Percentiles rank a stretch among this genome's conserved stretches.
Conservation (phyloP, 2,797 vertebrate genomes). For the Arctocebus calabarensis region DNA sequence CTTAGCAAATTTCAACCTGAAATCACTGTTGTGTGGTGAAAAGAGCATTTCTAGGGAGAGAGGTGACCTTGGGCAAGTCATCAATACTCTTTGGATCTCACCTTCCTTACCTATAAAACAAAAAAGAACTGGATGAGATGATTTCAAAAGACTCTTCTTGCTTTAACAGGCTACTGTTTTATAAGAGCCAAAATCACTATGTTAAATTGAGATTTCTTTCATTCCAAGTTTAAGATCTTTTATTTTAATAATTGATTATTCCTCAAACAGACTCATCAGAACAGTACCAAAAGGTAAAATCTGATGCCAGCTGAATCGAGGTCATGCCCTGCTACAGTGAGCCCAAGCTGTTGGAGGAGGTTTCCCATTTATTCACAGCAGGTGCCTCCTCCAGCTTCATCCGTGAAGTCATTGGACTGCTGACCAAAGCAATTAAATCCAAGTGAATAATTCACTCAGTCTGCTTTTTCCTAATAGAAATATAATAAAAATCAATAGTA, state of each 20-base stretch:
- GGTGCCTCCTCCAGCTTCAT: not conserved
- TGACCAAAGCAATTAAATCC: conserved; percentile 51
- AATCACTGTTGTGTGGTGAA: not conserved
- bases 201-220: conserved; percentile 64
- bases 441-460: not conserved
- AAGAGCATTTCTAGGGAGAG: not conserved
- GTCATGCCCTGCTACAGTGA: not conserved
- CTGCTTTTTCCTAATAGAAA: conserved; percentile 59
- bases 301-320: conserved; percentile 27
- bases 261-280: conserved; percentile 50
- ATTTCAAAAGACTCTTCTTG: not conserved
- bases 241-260: conserved; percentile 66
- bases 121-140: not conserved
- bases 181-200: not conserved
- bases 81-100: not conserved
- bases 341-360: not conserved
- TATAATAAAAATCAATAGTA: conserved; percentile 49
- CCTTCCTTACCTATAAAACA: not conserved
- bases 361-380: not conserved
- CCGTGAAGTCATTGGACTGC: conserved; percentile 20
- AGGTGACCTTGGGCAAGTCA: conserved; percentile 17
- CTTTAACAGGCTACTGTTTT: not conserved
- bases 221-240: conserved; percentile 58
- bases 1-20: not conserved
- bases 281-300: not conserved